These are phyloP conservation scores for Neria commutata DNA, from an alignment of 2,888 invertebrate genomes.

Conservation along the genomic window DNA sequence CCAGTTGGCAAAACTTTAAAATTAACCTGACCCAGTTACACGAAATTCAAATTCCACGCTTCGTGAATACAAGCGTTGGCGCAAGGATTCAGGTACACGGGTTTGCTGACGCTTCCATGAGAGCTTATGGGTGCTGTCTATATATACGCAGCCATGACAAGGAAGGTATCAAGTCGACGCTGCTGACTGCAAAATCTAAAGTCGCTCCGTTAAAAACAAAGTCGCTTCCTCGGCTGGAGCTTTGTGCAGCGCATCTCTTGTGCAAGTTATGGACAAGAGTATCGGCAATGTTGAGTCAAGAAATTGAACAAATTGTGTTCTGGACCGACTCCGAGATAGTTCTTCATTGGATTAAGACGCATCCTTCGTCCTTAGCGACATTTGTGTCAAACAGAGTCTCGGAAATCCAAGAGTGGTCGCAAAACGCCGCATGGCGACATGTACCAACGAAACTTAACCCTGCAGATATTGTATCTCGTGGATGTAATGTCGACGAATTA, in stretches of 20 bases:
- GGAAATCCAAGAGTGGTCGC: background rate
- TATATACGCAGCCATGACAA: background rate
- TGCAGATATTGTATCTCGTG: too few relatives aligned
- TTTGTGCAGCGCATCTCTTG: background rate
- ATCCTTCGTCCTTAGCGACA: background rate
- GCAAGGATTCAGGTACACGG: background rate
- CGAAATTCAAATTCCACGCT: background rate
- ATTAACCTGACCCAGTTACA: background rate
- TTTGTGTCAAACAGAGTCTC: background rate
- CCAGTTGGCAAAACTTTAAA: background rate
- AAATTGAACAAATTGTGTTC: background rate
- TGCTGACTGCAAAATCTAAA: background rate
- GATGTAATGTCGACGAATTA: too few relatives aligned
- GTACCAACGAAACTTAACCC: too few relatives aligned
- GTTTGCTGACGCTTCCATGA: background rate
- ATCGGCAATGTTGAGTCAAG: background rate
- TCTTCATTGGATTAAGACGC: background rate
- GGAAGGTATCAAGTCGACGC: background rate
- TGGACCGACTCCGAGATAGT: background rate
- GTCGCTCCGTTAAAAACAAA: background rate
- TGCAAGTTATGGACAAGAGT: background rate
- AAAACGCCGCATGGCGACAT: background rate
- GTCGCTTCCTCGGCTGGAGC: background rate
- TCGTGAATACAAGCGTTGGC: background rate
- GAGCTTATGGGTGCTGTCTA: background rate